Evolutionary conservation across 2,113 vertebrate genomes (phyloP).

Genomic region (Penelope pileata): DNA sequence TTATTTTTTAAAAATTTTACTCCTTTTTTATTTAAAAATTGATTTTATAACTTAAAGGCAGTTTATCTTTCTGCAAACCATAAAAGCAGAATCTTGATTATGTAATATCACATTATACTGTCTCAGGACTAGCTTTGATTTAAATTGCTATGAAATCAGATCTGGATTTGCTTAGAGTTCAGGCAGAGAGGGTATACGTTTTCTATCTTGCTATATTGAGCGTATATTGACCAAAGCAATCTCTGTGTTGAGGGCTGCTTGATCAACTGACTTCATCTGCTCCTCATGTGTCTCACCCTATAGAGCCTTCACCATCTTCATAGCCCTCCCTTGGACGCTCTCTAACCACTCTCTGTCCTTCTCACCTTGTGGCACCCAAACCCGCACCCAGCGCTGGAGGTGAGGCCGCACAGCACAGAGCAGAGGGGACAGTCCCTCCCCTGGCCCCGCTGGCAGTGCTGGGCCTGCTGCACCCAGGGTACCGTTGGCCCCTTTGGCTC

Average conservation of each 20-base stretch:
- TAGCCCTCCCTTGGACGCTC: too few relatives aligned
- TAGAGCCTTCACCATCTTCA: too few relatives aligned
- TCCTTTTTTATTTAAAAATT: not conserved
- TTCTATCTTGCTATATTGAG: not conserved
- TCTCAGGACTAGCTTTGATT: not conserved
- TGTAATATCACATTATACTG: not conserved
- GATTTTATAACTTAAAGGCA: not conserved
- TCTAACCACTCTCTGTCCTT: too few relatives aligned
- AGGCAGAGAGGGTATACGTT: not conserved
- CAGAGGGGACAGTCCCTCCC: too few relatives aligned
- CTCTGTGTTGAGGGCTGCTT: not conserved
- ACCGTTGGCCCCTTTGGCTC: too few relatives aligned
- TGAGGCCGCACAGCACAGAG: too few relatives aligned
- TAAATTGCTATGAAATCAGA: not conserved
- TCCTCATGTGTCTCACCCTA: too few relatives aligned
- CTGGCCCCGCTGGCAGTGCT: too few relatives aligned
- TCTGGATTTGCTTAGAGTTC: not conserved
- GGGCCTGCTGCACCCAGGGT: too few relatives aligned
- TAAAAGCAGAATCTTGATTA: not conserved
- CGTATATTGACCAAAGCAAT: not conserved
- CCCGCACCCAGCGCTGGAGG: too few relatives aligned
- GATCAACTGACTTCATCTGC: too few relatives aligned
- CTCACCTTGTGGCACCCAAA: too few relatives aligned
- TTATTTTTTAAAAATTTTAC: not conserved
- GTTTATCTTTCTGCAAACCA: not conserved